These are phyloP conservation scores for Carcharodon carcharias DNA, from an alignment of 2,797 vertebrate species.

Conservation along the genomic window DNA sequence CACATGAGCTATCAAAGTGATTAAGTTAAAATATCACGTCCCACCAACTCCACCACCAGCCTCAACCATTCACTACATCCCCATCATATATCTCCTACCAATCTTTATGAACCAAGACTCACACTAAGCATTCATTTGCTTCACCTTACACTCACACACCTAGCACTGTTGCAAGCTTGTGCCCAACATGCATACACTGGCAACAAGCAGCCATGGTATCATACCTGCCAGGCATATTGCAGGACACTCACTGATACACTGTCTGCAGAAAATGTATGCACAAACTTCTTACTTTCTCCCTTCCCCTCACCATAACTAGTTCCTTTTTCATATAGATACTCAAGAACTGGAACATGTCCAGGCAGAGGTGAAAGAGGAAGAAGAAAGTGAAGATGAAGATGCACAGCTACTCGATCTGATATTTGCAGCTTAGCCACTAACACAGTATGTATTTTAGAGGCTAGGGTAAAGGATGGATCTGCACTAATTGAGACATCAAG, in stretches of 20 bases:
- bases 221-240: background rate
- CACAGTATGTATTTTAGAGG: background rate
- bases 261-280: background rate
- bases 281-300: background rate
- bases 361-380: background rate
- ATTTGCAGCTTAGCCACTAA: background rate
- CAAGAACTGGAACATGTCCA: background rate
- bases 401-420: background rate
- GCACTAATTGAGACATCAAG: too few relatives aligned
- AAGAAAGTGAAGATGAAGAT: background rate
- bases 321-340: background rate
- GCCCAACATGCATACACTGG: background rate
- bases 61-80: too few relatives aligned
- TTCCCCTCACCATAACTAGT: background rate
- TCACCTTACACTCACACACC: background rate
- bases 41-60: background rate
- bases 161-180: too few relatives aligned
- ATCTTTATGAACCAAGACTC: too few relatives aligned
- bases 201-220: background rate
- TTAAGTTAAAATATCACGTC: background rate
- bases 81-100: too few relatives aligned
- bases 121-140: background rate
- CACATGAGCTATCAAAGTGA: too few relatives aligned
- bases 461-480: background rate
- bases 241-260: background rate